Conservation (phyloP, 2,113 vertebrate species). For the Leptosomus discolor region DNA sequence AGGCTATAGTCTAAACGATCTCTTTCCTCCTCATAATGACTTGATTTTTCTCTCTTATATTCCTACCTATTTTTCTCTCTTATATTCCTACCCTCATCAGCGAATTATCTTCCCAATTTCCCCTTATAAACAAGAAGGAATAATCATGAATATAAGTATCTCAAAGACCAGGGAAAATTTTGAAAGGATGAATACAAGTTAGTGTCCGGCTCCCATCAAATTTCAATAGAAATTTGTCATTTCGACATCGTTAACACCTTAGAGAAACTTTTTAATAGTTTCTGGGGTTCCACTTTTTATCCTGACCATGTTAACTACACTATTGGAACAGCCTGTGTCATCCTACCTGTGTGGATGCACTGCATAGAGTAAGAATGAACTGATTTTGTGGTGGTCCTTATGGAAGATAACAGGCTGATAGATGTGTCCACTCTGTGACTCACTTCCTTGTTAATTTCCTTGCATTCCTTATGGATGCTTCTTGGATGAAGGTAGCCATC, state of each 20-base stretch:
- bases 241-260: not conserved
- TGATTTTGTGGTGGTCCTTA: not conserved
- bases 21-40: not conserved
- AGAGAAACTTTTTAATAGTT: not conserved
- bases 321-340: not conserved
- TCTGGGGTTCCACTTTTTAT: not conserved
- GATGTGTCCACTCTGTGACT: not conserved
- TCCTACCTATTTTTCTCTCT: not conserved
- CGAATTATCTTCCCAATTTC: not conserved
- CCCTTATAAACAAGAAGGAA: not conserved
- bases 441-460: not conserved
- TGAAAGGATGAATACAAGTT: not conserved
- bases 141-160: not conserved
- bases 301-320: rapidly evolving
- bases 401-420: not conserved
- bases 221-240: not conserved
- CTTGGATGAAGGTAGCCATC: not conserved
- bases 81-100: not conserved
- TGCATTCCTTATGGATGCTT: not conserved
- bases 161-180: not conserved
- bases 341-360: not conserved
- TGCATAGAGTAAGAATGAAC: rapidly evolving
- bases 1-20: rapidly evolving
- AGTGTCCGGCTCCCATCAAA: rapidly evolving
- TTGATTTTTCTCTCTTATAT: not conserved